A percentile compares a stretch with the other conserved stretches of the same genome.
Conservation (phyloP, 2,113 vertebrate genomes). For the Pterocles burchelli region DNA sequence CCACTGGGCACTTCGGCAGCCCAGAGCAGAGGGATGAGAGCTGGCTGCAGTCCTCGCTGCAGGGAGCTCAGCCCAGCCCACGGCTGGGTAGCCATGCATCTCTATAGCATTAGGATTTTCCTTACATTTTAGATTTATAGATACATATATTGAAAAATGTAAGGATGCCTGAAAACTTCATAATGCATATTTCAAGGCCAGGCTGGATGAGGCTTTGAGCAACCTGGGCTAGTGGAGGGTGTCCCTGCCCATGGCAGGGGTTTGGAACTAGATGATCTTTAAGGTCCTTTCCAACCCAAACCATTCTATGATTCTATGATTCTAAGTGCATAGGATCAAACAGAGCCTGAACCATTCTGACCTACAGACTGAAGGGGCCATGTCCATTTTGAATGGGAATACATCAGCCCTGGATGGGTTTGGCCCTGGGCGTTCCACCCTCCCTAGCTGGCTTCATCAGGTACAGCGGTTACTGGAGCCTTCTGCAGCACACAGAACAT, state of each 20-base stretch:
- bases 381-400: neutral
- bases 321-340: fast-evolving
- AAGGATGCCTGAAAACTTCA: neutral
- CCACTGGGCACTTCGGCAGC: neutral
- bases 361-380: neutral
- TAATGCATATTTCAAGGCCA: no score
- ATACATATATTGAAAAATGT: neutral
- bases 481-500: neutral
- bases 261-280: no score
- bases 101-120: neutral
- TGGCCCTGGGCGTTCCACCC: neutral
- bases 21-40: neutral
- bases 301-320: no score
- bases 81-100: fast-evolving
- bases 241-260: no score
- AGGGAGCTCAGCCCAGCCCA: neutral
- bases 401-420: neutral
- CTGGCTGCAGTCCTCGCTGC: fast-evolving
- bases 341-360: neutral
- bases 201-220: no score
- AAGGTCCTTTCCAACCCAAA: no score
- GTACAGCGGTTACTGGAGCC: neutral
- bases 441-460: neutral
- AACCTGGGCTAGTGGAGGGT: no score
- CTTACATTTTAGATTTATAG: neutral